Base-by-base conservation (phyloP, 1,140 invertebrate genomes). In the Zaprionus kolodkinae region DNA sequence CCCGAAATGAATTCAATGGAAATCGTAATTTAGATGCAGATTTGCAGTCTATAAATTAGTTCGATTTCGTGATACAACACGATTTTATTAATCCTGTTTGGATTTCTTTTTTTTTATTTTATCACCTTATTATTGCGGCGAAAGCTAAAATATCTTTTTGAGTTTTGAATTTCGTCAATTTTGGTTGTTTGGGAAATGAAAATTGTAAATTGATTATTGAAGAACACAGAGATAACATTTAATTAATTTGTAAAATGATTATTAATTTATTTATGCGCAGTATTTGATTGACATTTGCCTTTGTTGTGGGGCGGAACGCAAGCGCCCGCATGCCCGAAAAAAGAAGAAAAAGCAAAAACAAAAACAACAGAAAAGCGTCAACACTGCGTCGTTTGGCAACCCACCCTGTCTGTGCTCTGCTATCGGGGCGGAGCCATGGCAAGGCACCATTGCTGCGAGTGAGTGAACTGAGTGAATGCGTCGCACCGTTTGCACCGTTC, bases 171-270 rank as follows among this genome's bases (percentile, higher is more conserved):
- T 85, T 86, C 61, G 33, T 17, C 48, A 21, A 50, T 21, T 50
- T 48, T 48, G 6, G 15, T 17, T 45, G 4, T 40, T 2, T 40
- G 2, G 38, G 1, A 59, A 64, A 62, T 75, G 45, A 13, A 6
- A 52, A 74, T 84, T 77, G 12, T 43, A 17, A 62, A 71, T 75
- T 69, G 68, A 64, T 66, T 64, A 68, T 54, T 45, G 52, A 17
- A 35, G 33, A 35, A n/a, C 13, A n/a, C 40, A 69, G 45, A 52
- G 68, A 79, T 79, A 76, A 45, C 21, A 13, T 66, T 57, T 76
- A 67, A 82, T 87, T 82, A 79, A 79, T 81, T 68, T 78, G 73
- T 81, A 52, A 73, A 81, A 81, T 81, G 57, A 84, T 71, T 88
- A 72, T 70, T 80, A 75, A 88, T 88, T 80, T 38, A 78, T 83